These are phyloP conservation scores for Heliconius congener DNA, from an alignment of 1,140 invertebrate genomes.

Conservation along the genomic window DNA sequence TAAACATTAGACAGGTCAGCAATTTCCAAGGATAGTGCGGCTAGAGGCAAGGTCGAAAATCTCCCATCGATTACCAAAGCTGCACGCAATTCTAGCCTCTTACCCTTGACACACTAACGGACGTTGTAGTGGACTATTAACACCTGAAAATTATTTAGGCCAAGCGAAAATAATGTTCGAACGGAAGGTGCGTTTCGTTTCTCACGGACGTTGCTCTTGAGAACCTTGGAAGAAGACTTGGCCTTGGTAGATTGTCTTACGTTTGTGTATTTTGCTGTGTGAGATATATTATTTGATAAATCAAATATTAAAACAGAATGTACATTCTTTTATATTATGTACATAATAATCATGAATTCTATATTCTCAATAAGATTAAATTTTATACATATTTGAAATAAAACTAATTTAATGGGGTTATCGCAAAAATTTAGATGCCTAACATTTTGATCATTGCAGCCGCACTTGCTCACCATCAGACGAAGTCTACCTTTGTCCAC, in stretches of 20 bases:
- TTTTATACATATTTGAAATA: too few relatives aligned
- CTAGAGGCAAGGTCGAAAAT: slow-evolving; percentile 69
- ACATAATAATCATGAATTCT: too few relatives aligned
- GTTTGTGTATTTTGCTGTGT: background rate
- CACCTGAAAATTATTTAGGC: slow-evolving; percentile 65
- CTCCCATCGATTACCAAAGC: slow-evolving; percentile 66
- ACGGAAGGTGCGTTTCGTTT: slow-evolving; percentile 49
- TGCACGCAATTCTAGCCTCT: slow-evolving; percentile 66
- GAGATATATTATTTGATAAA: background rate
- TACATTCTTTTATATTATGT: background rate
- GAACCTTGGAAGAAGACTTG: slow-evolving; percentile 25
- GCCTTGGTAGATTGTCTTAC: slow-evolving; percentile 14
- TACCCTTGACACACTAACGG: slow-evolving; percentile 74
- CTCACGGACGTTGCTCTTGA: slow-evolving; percentile 47
- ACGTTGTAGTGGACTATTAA: slow-evolving; percentile 48
- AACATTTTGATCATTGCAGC: too few relatives aligned
- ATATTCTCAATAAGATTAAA: too few relatives aligned
- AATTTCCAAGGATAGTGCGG: slow-evolving; percentile 61
- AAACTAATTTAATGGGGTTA: too few relatives aligned
- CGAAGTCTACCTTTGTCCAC: too few relatives aligned
- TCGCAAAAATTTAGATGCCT: too few relatives aligned
- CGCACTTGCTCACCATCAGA: too few relatives aligned
- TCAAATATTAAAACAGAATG: too few relatives aligned
- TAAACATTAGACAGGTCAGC: slow-evolving; percentile 64
- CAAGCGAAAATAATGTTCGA: slow-evolving; percentile 54